Base-by-base conservation (phyloP, 2,797 vertebrate genomes). In the Sciurus vulgaris region DNA sequence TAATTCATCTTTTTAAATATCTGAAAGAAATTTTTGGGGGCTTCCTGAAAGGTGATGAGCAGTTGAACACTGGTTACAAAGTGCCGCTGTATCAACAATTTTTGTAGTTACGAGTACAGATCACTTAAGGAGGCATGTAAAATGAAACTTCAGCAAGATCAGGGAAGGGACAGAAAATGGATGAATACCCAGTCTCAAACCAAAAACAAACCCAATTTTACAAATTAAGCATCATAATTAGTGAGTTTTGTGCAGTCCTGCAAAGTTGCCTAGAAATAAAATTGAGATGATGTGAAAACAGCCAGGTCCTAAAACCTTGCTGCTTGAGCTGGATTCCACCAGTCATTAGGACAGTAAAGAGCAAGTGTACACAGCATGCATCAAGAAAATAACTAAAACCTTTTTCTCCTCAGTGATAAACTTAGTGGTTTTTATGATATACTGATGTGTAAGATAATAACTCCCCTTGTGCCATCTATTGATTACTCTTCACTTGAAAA, bases 241-340 rank as follows among this genome's bases (percentile, higher is more conserved):
- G 12, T 84, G 22, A 82, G 49, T 44, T 73, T 41, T 76, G 24
- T 41, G 26, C 54, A 41, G 67, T 44, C 56, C 65, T 73, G 61
- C 24, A 69, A 15, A 89, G 17, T 54, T 82, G 73, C 24, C 24
- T 56, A 90, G 38, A 69, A 85, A 81, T 35, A 35, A 0, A 72
- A 51, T 44, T 67, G 14, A 86, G 30, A 81, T 65, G 35, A 14
- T 1, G 33, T 65, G n/a, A 73, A 82, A 65, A 54, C 6, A 33
- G 24, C n/a, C 54, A 63, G 41, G 18, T 49, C 44, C 49, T 35
- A 10, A 67, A 82, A 69, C 49, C 24, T 83, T 70, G 28, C 54
- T 91, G 65, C 47, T 90, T 81, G 59, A 95, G 76, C 35, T 96
- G 44, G n/a, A 81, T 76, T 86, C 94, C 47, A 77, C 83, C 24